phyloP scores from a whole-genome alignment of 37 sponge, comb jelly and placozoan species.

The Bolinopsis microptera region DNA sequence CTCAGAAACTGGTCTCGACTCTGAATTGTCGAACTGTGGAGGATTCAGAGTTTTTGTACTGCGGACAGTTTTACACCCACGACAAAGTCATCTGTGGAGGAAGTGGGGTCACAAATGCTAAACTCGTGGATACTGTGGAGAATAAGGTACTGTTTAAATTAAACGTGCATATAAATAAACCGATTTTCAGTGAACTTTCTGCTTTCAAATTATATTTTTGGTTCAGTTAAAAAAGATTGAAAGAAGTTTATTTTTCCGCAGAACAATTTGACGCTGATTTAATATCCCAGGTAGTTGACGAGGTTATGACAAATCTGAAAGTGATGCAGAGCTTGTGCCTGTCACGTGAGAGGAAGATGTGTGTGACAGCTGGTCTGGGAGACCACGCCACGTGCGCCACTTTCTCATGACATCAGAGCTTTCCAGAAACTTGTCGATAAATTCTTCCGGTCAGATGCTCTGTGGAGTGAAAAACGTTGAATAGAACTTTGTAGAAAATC shows the following conservation, averaged over 20 bases:
- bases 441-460: no score
- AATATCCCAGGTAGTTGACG: background rate
- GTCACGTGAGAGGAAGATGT: background rate
- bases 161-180: no score
- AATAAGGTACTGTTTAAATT: background rate
- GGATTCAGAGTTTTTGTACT: constrained; percentile 29
- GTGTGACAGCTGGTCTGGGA: background rate
- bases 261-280: no score
- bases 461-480: no score
- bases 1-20: constrained; percentile 9
- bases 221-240: no score
- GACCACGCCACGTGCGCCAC: background rate
- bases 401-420: background rate
- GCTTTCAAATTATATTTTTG: no score
- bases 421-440: no score
- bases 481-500: no score
- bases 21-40: background rate
- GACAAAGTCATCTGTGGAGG: background rate
- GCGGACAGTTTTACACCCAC: constrained; percentile 7
- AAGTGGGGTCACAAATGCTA: constrained; percentile 18
- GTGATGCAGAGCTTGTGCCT: background rate
- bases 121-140: background rate
- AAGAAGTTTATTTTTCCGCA: no score
- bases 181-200: no score
- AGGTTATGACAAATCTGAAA: background rate